Evolutionary conservation across 1,140 invertebrate genomes (phyloP).

Genomic region (Papilio polyxenes): DNA sequence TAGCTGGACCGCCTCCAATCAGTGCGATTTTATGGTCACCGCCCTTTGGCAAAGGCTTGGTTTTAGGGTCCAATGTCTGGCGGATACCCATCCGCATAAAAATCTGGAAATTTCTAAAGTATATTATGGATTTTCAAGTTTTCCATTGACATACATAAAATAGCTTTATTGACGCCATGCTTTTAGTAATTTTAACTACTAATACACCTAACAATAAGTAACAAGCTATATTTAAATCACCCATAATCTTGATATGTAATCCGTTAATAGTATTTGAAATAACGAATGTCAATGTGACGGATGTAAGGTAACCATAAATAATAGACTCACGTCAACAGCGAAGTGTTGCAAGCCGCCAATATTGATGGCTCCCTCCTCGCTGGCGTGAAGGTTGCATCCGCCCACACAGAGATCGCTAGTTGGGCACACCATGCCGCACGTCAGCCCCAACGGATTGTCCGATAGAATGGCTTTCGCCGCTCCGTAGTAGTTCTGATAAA

Average conservation of each 20-base stretch:
- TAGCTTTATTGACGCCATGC: too few relatives aligned
- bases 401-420: constrained; percentile 99
- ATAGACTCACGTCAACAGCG: constrained; percentile 91
- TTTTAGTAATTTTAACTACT: too few relatives aligned
- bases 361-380: constrained; percentile 98
- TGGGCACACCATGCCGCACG: constrained; percentile 99
- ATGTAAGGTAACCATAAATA: background rate
- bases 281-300: background rate
- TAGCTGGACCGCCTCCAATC: constrained; percentile 97
- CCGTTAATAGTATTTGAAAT: background rate
- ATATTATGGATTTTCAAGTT: too few relatives aligned
- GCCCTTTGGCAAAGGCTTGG: constrained; percentile 79
- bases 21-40: constrained; percentile 91
- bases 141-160: too few relatives aligned
- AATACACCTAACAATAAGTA: too few relatives aligned
- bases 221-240: too few relatives aligned
- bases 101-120: constrained; percentile 80
- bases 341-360: constrained; percentile 99
- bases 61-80: constrained; percentile 90
- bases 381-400: constrained; percentile 96
- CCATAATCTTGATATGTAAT: too few relatives aligned
- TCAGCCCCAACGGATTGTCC: constrained; percentile 97
- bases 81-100: constrained; percentile 97
- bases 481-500: constrained; percentile 95
- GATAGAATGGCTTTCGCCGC: constrained; percentile 98